Conservation (phyloP, 2,113 vertebrate genomes). For the Quiscalus mexicanus region DNA sequence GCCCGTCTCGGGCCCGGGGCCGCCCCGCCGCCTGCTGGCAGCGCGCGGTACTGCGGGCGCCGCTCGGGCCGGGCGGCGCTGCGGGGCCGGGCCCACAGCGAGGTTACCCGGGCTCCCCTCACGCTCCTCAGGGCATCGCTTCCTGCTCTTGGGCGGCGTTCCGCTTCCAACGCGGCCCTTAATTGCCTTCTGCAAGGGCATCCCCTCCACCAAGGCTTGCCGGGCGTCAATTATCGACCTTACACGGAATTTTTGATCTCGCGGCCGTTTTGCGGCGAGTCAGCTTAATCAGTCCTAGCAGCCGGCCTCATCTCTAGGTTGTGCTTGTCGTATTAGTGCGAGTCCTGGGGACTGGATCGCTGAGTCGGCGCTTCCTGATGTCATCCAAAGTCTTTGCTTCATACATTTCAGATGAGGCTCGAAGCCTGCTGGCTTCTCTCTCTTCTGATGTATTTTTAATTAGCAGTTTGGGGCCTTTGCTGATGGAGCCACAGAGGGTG, state of each 20-base stretch:
- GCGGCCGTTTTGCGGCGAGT: background rate
- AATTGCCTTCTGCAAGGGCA: background rate
- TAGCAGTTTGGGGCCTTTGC: background rate
- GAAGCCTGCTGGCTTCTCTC: constrained; percentile 2
- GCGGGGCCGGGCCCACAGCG: background rate
- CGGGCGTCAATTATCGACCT: background rate
- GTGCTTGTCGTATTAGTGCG: background rate
- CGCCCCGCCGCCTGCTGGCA: constrained; percentile 4
- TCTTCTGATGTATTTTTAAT: constrained; percentile 21
- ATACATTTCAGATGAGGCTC: background rate
- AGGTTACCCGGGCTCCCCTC: rapidly evolving
- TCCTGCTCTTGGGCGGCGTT: rapidly evolving
- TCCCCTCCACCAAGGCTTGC: background rate
- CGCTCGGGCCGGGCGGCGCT: background rate
- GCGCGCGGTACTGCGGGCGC: background rate
- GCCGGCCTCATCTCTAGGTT: background rate
- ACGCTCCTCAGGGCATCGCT: background rate
- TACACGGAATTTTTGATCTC: background rate
- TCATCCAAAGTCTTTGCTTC: background rate
- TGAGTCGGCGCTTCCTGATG: background rate
- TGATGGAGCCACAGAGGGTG: background rate
- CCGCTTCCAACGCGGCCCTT: background rate
- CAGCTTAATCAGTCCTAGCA: background rate
- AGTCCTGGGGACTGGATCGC: background rate
- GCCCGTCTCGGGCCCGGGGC: background rate